A percentile compares a stretch with the other conserved stretches of the same genome.
These are phyloP conservation scores for Saimiri boliviensis DNA, from an alignment of 2,113 vertebrate species.

Conservation along the genomic window DNA sequence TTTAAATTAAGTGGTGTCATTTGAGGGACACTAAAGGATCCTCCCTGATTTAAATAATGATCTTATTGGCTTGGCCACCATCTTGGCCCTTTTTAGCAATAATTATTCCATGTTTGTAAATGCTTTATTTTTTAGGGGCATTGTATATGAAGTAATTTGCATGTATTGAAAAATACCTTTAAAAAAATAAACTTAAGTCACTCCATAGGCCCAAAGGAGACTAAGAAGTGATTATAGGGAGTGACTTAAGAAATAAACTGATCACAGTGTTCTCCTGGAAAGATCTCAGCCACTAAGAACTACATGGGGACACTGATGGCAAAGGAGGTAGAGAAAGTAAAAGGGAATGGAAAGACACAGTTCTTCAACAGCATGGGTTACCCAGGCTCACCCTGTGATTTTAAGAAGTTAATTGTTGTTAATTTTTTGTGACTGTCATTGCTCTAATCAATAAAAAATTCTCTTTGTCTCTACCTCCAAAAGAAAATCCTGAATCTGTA, in stretches of 20 bases:
- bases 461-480: neutral
- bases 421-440: neutral
- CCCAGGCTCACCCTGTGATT: neutral
- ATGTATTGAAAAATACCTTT: neutral
- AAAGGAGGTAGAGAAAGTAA: neutral
- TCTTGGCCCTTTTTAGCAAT: neutral
- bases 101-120: neutral
- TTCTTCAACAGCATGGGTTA: neutral
- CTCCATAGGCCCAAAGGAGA: neutral
- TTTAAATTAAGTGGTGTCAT: neutral
- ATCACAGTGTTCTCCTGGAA: neutral
- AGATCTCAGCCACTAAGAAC: neutral
- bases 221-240: neutral
- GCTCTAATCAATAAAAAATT: neutral
- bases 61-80: neutral
- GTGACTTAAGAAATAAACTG: neutral
- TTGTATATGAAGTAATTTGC: neutral
- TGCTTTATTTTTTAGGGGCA: neutral
- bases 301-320: neutral
- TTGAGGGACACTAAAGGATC: neutral
- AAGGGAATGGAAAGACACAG: neutral
- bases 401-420: neutral
- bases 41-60: neutral
- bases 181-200: neutral
- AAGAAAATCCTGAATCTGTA: neutral